phyloP scores from a whole-genome alignment of 2,797 vertebrate genomes.

The Molossus molossus region DNA sequence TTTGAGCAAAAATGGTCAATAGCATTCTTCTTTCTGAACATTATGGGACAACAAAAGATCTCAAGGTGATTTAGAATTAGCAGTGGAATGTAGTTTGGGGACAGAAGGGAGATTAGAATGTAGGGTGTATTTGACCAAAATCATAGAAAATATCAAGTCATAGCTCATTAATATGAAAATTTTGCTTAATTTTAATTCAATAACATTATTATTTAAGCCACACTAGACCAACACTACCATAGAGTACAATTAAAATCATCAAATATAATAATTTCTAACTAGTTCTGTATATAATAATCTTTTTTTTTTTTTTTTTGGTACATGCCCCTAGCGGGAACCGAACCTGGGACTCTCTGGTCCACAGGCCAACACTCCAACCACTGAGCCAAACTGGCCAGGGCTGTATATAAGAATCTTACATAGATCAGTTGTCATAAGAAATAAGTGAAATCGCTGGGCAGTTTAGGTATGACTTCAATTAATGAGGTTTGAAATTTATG shows the following conservation, averaged over 20 bases:
- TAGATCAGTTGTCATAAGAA: not conserved
- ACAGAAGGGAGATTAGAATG: not conserved
- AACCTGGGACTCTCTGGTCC: too few species aligned
- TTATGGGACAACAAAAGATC: not conserved
- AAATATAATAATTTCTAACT: not conserved
- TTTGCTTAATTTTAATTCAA: not conserved
- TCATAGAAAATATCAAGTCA: not conserved
- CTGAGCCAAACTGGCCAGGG: too few species aligned
- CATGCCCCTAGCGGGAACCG: too few species aligned
- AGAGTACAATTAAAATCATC: not conserved
- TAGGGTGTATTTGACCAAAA: not conserved
- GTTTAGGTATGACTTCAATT: not conserved
- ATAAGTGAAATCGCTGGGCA: not conserved
- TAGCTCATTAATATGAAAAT: not conserved
- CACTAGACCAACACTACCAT: not conserved
- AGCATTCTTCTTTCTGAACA: not conserved
- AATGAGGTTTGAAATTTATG: not conserved
- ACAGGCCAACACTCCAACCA: too few species aligned
- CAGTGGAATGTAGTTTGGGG: not conserved
- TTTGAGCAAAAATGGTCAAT: not conserved
- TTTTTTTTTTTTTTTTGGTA: too few species aligned
- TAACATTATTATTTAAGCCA: not conserved
- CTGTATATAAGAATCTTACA: not conserved
- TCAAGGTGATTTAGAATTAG: conserved; percentile 7
- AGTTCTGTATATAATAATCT: not conserved